These are phyloP conservation scores for Megalopta genalis DNA, from an alignment of 1,140 invertebrate genomes.

Conservation along the genomic window DNA sequence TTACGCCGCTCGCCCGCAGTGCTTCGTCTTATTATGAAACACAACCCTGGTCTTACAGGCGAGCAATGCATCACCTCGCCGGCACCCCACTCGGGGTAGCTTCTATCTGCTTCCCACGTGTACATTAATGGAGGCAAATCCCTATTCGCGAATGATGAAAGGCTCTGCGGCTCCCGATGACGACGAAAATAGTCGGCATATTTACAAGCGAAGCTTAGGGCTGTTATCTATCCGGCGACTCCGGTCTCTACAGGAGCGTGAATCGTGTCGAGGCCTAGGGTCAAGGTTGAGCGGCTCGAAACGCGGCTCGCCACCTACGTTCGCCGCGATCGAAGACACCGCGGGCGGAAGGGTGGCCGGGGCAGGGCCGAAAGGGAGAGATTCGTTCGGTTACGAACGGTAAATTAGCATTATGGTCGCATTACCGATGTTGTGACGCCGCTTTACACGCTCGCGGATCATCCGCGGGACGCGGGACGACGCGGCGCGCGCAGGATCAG, in stretches of 20 bases:
- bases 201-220: conserved; percentile 28
- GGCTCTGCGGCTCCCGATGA: not conserved
- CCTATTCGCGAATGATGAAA: not conserved
- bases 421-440: conserved; percentile 77
- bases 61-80: conserved; percentile 13
- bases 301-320: conserved; percentile 8
- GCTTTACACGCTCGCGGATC: conserved; percentile 68
- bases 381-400: conserved; percentile 65
- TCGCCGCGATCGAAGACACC: conserved; percentile 23
- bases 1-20: not conserved
- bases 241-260: conserved; percentile 22
- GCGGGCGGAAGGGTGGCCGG: not conserved
- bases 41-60: conserved; percentile 19
- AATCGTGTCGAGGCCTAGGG: conserved; percentile 44
- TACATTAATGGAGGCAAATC: not conserved
- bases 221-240: conserved; percentile 2
- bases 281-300: conserved; percentile 49
- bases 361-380: conserved; percentile 20
- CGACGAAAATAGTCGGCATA: not conserved
- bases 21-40: conserved; percentile 23
- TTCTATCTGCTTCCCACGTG: not conserved
- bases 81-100: not conserved
- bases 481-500: conserved; percentile 59
- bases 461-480: conserved; percentile 51
- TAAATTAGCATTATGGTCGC: conserved; percentile 78